These are phyloP conservation scores for Fragum whitleyi DNA, from an alignment of 2,888 invertebrate species.

Conservation along the genomic window DNA sequence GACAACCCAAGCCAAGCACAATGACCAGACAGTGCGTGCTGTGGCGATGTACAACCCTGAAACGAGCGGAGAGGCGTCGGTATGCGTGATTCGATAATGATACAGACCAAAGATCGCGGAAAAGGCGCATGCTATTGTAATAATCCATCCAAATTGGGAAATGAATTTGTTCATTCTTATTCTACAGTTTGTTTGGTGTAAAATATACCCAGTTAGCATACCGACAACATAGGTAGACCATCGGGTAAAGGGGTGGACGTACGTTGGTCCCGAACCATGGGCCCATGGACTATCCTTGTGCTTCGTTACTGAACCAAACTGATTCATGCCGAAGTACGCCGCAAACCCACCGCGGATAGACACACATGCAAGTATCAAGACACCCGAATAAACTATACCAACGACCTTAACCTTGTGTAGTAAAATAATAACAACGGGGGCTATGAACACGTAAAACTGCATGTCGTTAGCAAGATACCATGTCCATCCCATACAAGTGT, in stretches of 20 bases:
- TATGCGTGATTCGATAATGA: conserved; percentile 69
- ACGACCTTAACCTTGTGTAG: conserved; percentile 26
- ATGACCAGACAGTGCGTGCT: conserved; percentile 85
- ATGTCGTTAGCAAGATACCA: conserved; percentile 79
- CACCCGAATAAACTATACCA: conserved; percentile 28
- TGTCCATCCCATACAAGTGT: conserved; percentile 71
- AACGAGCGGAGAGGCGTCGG: conserved; percentile 56
- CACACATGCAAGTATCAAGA: conserved; percentile 32
- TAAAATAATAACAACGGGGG: conserved; percentile 59
- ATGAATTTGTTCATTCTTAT: conserved; percentile 58
- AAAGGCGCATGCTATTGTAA: conserved; percentile 67
- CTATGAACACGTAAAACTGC: conserved; percentile 74
- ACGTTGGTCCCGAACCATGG: conserved; percentile 58
- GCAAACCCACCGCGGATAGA: conserved; percentile 18
- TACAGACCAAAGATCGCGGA: conserved; percentile 79
- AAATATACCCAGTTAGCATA: conserved; percentile 82
- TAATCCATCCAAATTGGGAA: conserved; percentile 74
- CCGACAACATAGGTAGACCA: conserved; percentile 85
- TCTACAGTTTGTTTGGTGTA: conserved; percentile 71
- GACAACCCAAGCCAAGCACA: conserved; percentile 86
- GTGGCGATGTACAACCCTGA: conserved; percentile 84
- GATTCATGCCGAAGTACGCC: conserved; percentile 36
- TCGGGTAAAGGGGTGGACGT: conserved; percentile 85
- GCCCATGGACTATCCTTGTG: conserved; percentile 46
- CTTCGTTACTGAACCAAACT: not conserved